phyloP scores from a whole-genome alignment of 1,140 invertebrate species.

The Myzus persicae region DNA sequence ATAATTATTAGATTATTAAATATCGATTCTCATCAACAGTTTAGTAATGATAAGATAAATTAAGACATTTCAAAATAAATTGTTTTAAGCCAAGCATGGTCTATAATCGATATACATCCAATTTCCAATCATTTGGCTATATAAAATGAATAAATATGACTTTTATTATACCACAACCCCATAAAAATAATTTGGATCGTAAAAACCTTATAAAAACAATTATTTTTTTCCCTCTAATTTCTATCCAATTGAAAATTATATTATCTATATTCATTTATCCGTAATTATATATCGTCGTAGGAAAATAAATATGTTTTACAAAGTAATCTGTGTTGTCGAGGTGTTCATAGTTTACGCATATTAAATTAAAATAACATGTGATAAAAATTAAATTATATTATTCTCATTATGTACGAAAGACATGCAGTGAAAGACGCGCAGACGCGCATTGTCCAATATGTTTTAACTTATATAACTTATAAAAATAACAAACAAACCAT shows the following conservation, averaged over 20 bases:
- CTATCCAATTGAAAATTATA: not conserved
- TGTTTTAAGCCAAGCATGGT: conserved; percentile 13
- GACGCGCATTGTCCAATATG: not conserved
- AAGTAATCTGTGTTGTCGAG: not conserved
- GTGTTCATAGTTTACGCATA: not conserved
- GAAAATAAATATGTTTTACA: not conserved
- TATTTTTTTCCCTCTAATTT: not conserved
- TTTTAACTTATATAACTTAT: no score
- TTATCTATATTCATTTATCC: not conserved
- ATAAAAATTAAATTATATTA: no score
- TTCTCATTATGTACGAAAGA: no score
- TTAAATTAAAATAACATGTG: not conserved
- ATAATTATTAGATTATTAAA: no score
- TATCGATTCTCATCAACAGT: not conserved
- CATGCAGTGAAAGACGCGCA: no score
- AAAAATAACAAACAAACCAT: not conserved
- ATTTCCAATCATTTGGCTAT: conserved; percentile 43
- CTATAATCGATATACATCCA: not conserved
- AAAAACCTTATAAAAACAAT: not conserved
- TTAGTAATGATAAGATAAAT: not conserved
- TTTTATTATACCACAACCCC: not conserved
- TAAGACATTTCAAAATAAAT: not conserved
- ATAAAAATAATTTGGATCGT: not conserved
- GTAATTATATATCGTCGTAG: not conserved
- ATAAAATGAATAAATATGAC: not conserved